Conservation (phyloP, 64 coral and sea anemone genomes). For the Dendronephthya gigantea region DNA sequence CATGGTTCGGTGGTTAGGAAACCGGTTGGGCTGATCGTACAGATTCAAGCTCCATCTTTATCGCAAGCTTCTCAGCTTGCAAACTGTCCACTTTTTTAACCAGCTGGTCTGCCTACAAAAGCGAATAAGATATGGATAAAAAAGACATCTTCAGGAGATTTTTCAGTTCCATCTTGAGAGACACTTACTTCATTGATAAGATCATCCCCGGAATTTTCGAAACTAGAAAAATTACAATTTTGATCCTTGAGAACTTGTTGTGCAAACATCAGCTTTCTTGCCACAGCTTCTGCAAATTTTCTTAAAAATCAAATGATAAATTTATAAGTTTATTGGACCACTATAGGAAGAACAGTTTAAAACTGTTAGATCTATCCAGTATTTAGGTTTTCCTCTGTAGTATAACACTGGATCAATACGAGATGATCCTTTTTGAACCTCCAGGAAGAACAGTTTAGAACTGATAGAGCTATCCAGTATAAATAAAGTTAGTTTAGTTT, state of each 20-base stretch:
- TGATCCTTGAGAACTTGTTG: background rate
- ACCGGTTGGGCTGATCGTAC: background rate
- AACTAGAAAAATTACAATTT: constrained; percentile 9
- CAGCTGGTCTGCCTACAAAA: background rate
- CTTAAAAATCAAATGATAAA: background rate
- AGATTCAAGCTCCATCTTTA: constrained; percentile 2
- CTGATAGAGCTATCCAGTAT: too few species aligned
- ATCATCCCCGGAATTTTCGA: constrained; percentile 7
- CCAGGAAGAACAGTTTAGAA: too few species aligned
- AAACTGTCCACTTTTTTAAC: constrained; percentile 3
- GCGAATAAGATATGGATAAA: background rate
- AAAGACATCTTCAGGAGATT: background rate
- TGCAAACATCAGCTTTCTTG: background rate
- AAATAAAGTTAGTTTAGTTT: too few species aligned
- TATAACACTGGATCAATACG: too few species aligned
- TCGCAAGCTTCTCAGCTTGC: background rate
- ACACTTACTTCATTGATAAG: background rate
- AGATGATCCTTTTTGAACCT: background rate
- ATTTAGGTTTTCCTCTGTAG: too few species aligned
- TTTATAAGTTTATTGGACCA: background rate
- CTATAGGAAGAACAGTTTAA: background rate
- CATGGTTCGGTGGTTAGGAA: too few species aligned
- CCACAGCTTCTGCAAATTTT: constrained; percentile 13
- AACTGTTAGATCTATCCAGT: too few species aligned
- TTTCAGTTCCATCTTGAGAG: too few species aligned